Conservation (phyloP, 2,113 vertebrate genomes). For the Zonotrichia leucophrys region DNA sequence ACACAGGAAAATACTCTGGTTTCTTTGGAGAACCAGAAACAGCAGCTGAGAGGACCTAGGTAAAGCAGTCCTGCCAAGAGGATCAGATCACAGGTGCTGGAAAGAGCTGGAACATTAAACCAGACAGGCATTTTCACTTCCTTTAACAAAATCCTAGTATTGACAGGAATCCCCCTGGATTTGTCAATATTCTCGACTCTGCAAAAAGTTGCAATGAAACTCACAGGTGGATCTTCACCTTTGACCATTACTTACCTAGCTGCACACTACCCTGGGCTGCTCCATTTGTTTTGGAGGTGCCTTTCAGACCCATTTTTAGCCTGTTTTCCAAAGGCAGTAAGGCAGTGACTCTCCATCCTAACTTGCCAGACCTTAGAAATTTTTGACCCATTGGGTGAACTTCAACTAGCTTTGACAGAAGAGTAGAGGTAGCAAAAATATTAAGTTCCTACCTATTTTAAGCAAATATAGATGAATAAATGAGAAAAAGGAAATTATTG, state of each 20-base stretch:
- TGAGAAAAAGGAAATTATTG: background rate
- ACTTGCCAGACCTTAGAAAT: background rate
- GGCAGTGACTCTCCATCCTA: background rate
- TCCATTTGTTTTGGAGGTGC: background rate
- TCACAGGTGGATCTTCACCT: background rate
- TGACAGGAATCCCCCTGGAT: background rate
- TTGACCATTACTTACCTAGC: background rate
- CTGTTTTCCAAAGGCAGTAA: background rate
- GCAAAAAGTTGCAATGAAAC: background rate
- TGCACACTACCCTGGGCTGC: background rate
- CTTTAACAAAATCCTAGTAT: background rate
- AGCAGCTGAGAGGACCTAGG: background rate
- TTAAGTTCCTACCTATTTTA: background rate
- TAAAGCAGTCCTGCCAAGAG: background rate
- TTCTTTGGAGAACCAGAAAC: background rate
- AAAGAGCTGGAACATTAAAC: background rate
- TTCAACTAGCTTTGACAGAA: background rate
- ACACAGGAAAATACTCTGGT: background rate
- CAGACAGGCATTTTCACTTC: background rate
- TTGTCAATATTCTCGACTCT: background rate
- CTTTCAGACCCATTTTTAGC: background rate
- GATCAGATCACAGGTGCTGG: background rate
- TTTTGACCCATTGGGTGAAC: background rate
- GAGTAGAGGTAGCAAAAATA: background rate
- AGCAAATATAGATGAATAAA: background rate